A percentile compares a stretch with the other conserved stretches of the same genome.
phyloP scores from a whole-genome alignment of 1,140 invertebrate species.

The Drosophila bocki region DNA sequence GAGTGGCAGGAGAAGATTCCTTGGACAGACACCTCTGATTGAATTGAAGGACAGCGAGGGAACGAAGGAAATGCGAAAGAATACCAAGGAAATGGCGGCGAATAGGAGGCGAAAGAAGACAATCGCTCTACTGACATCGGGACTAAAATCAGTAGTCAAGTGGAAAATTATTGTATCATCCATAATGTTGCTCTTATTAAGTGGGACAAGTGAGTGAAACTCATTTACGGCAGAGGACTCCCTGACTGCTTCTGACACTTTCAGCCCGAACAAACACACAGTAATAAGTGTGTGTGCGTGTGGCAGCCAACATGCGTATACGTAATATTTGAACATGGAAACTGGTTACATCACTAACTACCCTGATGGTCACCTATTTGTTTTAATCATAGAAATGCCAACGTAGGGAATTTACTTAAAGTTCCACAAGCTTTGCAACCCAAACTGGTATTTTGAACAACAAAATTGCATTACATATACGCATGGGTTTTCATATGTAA shows the following conservation, averaged over 20 bases:
- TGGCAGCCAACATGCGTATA: conserved; percentile 28
- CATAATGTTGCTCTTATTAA: conserved; percentile 81
- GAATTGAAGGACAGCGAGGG: conserved; percentile 15
- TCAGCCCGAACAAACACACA: conserved; percentile 19
- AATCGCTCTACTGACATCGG: conserved; percentile 59
- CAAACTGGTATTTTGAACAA: background rate
- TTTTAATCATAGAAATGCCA: conserved; percentile 7
- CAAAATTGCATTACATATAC: conserved; percentile 9
- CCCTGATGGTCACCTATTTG: conserved; percentile 4
- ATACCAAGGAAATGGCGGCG: conserved; percentile 46
- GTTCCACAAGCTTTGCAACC: background rate
- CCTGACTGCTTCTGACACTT: conserved; percentile 36
- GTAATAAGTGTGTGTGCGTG: background rate
- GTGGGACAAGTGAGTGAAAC: conserved; percentile 79
- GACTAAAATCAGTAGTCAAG: conserved; percentile 81
- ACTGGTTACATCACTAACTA: conserved; percentile 1
- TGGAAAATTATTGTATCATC: conserved; percentile 84
- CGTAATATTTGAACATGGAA: conserved; percentile 31
- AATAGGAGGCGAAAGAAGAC: conserved; percentile 52
- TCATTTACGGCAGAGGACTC: conserved; percentile 30
- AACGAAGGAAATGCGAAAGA: conserved; percentile 17
- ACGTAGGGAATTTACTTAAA: background rate
- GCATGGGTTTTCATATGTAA: background rate
- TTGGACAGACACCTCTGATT: conserved; percentile 39
- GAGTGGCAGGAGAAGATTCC: conserved; percentile 32